phyloP scores from a whole-genome alignment of 2,888 invertebrate species.

The Heliconius charithonia region DNA sequence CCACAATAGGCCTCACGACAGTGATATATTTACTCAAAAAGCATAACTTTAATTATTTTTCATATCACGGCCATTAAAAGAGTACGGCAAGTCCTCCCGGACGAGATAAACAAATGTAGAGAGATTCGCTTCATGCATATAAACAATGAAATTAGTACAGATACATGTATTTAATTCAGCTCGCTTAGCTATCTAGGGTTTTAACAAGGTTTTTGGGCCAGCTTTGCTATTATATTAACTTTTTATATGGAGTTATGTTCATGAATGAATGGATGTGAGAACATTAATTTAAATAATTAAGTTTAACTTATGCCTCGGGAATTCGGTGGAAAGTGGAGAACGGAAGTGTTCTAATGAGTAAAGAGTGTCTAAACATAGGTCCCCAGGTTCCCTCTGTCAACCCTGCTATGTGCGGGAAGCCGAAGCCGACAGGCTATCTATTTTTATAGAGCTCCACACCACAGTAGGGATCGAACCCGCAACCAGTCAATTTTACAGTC shows the following conservation, averaged over 20 bases:
- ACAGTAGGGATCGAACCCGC: no score
- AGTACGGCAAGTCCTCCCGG: conserved; percentile 64
- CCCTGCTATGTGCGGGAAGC: no score
- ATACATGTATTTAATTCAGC: conserved; percentile 76
- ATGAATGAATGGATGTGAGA: not conserved
- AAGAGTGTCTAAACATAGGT: no score
- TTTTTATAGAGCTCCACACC: no score
- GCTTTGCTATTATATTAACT: not conserved
- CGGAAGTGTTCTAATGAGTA: no score
- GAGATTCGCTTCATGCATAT: conserved; percentile 74
- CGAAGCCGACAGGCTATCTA: no score
- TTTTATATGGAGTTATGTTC: not conserved
- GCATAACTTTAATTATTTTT: not conserved
- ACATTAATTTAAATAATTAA: not conserved
- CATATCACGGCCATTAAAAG: conserved; percentile 44
- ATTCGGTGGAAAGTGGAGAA: no score
- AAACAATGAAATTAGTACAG: conserved; percentile 77
- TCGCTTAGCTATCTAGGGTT: conserved; percentile 45
- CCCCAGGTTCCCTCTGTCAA: no score
- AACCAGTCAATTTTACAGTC: no score
- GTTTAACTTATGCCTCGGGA: not conserved
- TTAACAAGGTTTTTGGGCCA: conserved; percentile 11
- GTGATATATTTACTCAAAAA: conserved; percentile 3
- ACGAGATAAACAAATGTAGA: conserved; percentile 73
- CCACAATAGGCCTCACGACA: not conserved